Base-by-base conservation (phyloP, 92 coral and sea anemone species). In the Hydrozoanthus gracilis region DNA sequence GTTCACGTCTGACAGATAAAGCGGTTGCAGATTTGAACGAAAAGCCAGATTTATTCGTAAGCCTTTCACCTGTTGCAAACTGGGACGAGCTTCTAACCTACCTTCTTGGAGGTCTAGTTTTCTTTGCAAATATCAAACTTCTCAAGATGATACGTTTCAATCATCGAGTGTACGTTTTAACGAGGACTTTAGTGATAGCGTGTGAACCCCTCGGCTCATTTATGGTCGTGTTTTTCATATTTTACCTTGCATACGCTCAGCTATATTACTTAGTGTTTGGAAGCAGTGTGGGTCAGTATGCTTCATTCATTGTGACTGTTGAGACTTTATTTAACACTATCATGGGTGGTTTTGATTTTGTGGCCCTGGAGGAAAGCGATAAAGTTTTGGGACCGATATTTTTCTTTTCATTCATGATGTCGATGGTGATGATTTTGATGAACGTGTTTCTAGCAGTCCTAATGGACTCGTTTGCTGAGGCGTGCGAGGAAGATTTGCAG, bases 71-170 rank as follows among this genome's bases (percentile, higher is more conserved):
- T 71, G 94, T 93, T 2, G 92, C 93, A 11, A 89, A 93, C 17
- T 92, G 94, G 92, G 98, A 95, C 82, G 99, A 97, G 76, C 87
- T 95, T 14, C 90, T 95, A 52, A 93, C 90, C 4, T 95, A 91
- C 67, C 76, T 95, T 8, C 84, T 95, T 9, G 99, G 95, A 0
- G 82, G 90, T 51, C 85, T 97, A 44, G 98, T 97, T 39, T 88
- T 92, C 87, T 89, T 95, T 73, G 96, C 99, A 52, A 97, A 92
- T 49, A 67, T 97, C 50, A 97, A 97, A 78, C 93, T 97, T 15
- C 89, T 95, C 54, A 97, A 97, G 61, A 93, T 97, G 51, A 93
- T 95, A 50, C 91, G 98, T 27, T 97, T 97, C 52, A 97, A 97
- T 79, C 97, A 93, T 35, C 93, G 97, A 17, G 91, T 97, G n/a